A percentile compares a stretch with the other conserved stretches of the same genome.
phyloP scores from a whole-genome alignment of 64 coral and sea anemone genomes.

The Acropora yongei region DNA sequence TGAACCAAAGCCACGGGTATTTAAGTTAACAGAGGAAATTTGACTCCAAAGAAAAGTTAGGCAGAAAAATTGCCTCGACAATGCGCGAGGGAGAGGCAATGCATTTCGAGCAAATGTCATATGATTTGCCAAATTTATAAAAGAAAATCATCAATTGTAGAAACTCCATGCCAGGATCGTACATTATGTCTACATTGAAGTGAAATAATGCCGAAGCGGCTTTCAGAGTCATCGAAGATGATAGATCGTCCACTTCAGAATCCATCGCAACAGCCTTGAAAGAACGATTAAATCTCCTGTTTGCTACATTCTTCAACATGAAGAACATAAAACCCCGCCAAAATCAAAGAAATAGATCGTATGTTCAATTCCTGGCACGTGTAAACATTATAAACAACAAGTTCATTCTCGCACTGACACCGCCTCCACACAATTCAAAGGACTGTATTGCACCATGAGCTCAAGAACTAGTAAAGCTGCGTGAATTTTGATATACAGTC shows the following conservation, averaged over 20 bases:
- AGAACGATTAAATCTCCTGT: neutral
- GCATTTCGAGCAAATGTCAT: neutral
- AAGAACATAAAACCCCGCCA: neutral
- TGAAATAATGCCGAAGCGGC: neutral
- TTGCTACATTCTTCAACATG: neutral
- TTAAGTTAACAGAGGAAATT: neutral
- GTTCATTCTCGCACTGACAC: slow-evolving; percentile 10
- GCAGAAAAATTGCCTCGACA: neutral
- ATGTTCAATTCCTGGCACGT: neutral
- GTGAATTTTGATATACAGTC: neutral
- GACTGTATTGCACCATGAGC: neutral
- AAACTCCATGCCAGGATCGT: neutral
- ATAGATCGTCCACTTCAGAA: slow-evolving; percentile 9
- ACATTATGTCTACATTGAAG: neutral
- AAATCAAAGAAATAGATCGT: neutral
- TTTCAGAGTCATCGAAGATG: neutral
- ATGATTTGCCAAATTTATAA: neutral
- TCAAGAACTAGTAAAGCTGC: neutral
- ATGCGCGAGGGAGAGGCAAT: neutral
- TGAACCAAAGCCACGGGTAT: neutral
- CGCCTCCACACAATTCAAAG: slow-evolving; percentile 43
- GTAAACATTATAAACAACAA: slow-evolving; percentile 43
- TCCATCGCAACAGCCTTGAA: neutral
- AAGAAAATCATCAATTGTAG: neutral
- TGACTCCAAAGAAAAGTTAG: neutral